Conservation (phyloP, 2,113 vertebrate species). For the Columbina picui region DNA sequence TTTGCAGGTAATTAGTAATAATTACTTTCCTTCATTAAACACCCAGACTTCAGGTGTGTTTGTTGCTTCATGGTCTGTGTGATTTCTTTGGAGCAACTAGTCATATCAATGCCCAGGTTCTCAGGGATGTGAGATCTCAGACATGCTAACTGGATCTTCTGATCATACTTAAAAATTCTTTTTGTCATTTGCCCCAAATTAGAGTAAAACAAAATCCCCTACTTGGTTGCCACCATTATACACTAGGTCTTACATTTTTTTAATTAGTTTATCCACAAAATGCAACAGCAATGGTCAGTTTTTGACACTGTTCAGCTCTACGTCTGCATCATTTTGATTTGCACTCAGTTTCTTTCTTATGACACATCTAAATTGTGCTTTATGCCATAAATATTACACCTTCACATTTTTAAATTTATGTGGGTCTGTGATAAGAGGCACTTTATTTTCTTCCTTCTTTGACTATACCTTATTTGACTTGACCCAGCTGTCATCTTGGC, state of each 20-base stretch:
- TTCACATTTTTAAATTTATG: not conserved
- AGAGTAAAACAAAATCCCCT: not conserved
- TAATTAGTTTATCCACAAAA: not conserved
- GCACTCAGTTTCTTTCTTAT: not conserved
- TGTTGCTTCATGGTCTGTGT: not conserved
- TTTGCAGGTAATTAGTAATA: not conserved
- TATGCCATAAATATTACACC: not conserved
- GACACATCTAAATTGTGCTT: not conserved
- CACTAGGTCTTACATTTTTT: not conserved
- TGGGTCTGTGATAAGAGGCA: not conserved
- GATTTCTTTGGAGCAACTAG: not conserved
- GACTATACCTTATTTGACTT: not conserved
- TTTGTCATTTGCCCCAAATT: not conserved
- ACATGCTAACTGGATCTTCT: not conserved
- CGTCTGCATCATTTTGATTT: not conserved
- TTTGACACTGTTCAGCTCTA: not conserved
- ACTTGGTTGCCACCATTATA: not conserved
- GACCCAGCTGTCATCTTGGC: not conserved
- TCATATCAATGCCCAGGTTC: not conserved
- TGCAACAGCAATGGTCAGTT: not conserved
- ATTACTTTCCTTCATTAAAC: not conserved
- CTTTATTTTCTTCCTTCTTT: not conserved
- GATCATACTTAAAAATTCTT: fast-evolving
- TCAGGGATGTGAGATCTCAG: not conserved
- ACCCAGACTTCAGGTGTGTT: not conserved